A percentile compares a stretch with the other conserved stretches of the same genome.
These are phyloP conservation scores for Tyto alba DNA, from an alignment of 2,113 vertebrate genomes.

Conservation along the genomic window DNA sequence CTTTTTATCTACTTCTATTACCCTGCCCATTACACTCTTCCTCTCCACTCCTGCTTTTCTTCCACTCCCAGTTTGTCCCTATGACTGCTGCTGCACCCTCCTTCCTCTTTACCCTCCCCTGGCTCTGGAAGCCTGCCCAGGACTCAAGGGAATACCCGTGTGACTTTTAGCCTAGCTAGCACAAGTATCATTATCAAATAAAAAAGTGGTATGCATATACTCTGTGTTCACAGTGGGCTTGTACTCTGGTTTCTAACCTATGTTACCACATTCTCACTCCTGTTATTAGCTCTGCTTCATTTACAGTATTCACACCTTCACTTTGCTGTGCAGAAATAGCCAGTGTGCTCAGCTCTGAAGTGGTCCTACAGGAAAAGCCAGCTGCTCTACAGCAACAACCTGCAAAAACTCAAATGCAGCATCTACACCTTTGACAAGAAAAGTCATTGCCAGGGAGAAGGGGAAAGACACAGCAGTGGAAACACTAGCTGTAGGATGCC, in stretches of 20 bases:
- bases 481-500: background rate
- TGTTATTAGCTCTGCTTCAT: background rate
- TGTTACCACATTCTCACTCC: background rate
- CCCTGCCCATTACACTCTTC: background rate
- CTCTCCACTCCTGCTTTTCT: background rate
- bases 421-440: background rate
- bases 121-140: background rate
- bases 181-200: background rate
- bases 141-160: accelerated
- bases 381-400: background rate
- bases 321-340: background rate
- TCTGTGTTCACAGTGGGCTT: background rate
- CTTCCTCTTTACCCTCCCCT: too few species aligned
- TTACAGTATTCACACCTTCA: background rate
- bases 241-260: background rate
- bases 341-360: background rate
- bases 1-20: background rate
- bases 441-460: background rate
- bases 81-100: accelerated
- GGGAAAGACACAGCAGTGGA: background rate
- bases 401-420: background rate
- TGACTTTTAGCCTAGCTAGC: background rate
- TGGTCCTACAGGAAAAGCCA: background rate
- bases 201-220: background rate
- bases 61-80: background rate